A percentile compares a stretch with the other conserved stretches of the same genome.
Conservation (phyloP, 2,888 invertebrate species). For the Epirrhoe alternata region DNA sequence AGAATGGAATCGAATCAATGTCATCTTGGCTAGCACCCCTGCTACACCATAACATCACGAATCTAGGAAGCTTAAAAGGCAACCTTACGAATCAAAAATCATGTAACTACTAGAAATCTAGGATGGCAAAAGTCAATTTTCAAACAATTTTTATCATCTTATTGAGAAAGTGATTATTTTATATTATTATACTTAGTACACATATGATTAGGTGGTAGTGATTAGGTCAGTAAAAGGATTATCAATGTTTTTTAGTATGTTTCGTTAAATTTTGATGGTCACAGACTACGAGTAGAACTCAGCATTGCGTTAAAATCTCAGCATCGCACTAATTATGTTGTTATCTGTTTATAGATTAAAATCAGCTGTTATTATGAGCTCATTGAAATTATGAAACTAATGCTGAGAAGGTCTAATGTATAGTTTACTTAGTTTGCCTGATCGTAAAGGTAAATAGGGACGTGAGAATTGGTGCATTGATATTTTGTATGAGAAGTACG, state of each 20-base stretch:
- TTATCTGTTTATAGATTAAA: conserved; percentile 30
- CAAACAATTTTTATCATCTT: too few relatives aligned
- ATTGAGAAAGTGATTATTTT: too few relatives aligned
- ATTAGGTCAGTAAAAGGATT: neutral
- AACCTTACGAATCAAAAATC: too few relatives aligned
- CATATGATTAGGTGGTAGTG: too few relatives aligned
- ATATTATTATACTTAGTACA: too few relatives aligned
- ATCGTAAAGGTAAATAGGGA: conserved; percentile 17
- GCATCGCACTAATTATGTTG: conserved; percentile 27
- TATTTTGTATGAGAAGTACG: conserved; percentile 10
- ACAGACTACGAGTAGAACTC: neutral
- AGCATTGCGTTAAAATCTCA: neutral
- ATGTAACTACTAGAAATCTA: too few relatives aligned
- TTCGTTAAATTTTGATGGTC: neutral
- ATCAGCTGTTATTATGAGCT: conserved; percentile 34
- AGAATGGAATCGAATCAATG: too few relatives aligned
- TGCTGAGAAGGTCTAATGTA: conserved; percentile 26
- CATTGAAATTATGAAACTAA: conserved; percentile 39
- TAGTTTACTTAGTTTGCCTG: conserved; percentile 19
- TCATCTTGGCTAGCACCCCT: too few relatives aligned
- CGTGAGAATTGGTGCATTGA: conserved; percentile 38
- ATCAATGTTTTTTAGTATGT: neutral
- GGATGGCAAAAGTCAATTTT: too few relatives aligned
- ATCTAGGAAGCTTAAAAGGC: too few relatives aligned
- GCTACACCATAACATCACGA: too few relatives aligned